Base-by-base conservation (phyloP, 1,140 invertebrate species). In the Lanistes nyassanus region DNA sequence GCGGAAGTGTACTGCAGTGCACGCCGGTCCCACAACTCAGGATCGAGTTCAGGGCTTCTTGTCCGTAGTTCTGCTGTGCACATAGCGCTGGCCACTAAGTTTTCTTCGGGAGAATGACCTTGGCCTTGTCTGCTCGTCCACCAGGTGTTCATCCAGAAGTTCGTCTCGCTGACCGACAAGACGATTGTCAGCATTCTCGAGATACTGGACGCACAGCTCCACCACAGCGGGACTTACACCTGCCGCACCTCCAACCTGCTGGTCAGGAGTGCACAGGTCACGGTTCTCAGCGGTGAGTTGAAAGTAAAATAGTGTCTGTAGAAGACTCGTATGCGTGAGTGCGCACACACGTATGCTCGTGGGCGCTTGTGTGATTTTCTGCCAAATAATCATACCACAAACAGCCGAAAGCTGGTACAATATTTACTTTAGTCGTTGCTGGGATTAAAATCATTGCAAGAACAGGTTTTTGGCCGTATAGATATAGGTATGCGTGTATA, bases 281-380 rank as follows among this genome's bases (percentile, higher is more conserved):
- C 78, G 26, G 83, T 85, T 29, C 74, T 85, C 53, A 83, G 83
- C 78, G 79, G 84, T 85, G 79, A 81, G 70, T 73, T 29, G n/a
- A n/a, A n/a, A n/a, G n/a, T n/a, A n/a, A n/a, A n/a, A n/a, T n/a
- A n/a, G 16, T 19, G n/a, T n/a, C 16, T n/a, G n/a, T n/a, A 37
- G 21, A 66, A 42, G 65, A 55, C 53, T 42, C 3, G 29, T 3
- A n/a, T 26, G 65, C 3, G 65, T 66, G 65, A 31, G 64, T 7
- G 64, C 23, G 7, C 31, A 5, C 23, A 11, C 34, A 26, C 23
- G 65, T 36, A 34, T 7, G 65, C 34, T 23, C 0, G 64, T 66
- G 19, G 11, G 62, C 31, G 62, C 16, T 11, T 64, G 62, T 26
- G 62, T 64, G 29, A 62, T 9, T 39, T 64, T n/a, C n/a, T n/a